Evolutionary conservation across 1,140 invertebrate genomes (phyloP).

Genomic region (Chionoecetes opilio): DNA sequence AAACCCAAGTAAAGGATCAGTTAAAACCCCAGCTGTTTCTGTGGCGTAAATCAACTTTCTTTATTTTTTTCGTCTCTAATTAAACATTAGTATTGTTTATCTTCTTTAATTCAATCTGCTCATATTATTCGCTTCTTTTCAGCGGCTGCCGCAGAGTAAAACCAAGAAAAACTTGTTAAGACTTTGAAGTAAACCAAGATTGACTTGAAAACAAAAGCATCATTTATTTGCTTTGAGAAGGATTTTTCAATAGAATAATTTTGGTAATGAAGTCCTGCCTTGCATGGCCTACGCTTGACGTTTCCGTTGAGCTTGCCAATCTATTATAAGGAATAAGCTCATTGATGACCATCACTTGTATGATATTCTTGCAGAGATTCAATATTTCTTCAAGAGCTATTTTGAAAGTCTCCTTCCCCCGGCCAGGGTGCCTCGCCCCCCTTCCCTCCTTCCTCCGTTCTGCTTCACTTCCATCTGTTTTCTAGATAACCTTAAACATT

Average conservation of each 20-base stretch:
- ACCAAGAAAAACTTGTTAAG: too few relatives aligned
- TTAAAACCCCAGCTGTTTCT: not conserved
- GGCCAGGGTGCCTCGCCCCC: not conserved
- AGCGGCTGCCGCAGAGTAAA: too few relatives aligned
- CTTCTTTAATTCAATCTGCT: not conserved
- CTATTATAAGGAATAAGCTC: not conserved
- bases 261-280: not conserved
- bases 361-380: not conserved
- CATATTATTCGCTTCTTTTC: too few relatives aligned
- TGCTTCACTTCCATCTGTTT: not conserved
- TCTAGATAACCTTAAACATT: not conserved
- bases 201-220: too few relatives aligned
- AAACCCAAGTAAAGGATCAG: not conserved
- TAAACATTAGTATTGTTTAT: not conserved
- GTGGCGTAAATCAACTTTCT: not conserved
- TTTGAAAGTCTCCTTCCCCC: not conserved
- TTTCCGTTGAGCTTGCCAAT: not conserved
- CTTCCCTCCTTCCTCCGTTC: not conserved
- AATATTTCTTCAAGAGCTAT: not conserved
- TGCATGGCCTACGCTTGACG: not conserved
- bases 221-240: too few relatives aligned
- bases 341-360: too few relatives aligned
- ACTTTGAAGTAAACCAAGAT: too few relatives aligned
- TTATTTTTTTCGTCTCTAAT: not conserved
- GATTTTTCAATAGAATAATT: not conserved